These are phyloP conservation scores for Eretmocerus hayati DNA, from an alignment of 2,888 invertebrate species.

Conservation along the genomic window DNA sequence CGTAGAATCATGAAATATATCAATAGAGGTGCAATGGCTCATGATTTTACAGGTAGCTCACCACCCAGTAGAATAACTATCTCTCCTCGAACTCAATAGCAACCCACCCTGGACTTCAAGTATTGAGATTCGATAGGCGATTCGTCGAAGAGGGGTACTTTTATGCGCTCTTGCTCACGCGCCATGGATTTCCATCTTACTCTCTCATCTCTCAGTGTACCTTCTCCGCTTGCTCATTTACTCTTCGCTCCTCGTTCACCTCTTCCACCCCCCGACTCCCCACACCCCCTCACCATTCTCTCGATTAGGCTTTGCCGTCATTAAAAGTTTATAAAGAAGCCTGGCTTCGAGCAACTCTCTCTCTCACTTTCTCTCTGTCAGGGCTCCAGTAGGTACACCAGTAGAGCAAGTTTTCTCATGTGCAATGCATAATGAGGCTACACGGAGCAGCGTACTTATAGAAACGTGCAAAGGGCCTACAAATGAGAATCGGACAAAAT, in stretches of 20 bases:
- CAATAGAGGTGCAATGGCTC: too few relatives aligned
- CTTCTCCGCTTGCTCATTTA: conserved; percentile 17
- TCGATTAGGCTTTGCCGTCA: conserved; percentile 47
- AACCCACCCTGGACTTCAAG: conserved; percentile 18
- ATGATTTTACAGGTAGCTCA: too few relatives aligned
- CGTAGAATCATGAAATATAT: too few relatives aligned
- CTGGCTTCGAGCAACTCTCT: too few relatives aligned
- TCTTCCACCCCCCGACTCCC: conserved; percentile 1
- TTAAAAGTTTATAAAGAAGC: conserved; percentile 48
- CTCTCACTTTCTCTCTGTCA: too few relatives aligned
- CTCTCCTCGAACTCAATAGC: too few relatives aligned
- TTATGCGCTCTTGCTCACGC: conserved; percentile 23
- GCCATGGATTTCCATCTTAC: conserved; percentile 13
- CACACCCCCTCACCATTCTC: conserved; percentile 31
- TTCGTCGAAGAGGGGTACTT: conserved; percentile 31
- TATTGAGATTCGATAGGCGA: conserved; percentile 39
- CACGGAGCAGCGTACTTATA: too few relatives aligned
- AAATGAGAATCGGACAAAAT: conserved; percentile 42
- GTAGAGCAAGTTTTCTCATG: conserved; percentile 46
- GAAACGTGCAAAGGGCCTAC: conserved; percentile 43
- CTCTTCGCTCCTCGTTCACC: conserved; percentile 5
- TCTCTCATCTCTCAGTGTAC: not conserved
- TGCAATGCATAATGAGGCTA: conserved; percentile 47
- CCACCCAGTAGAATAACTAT: too few relatives aligned
- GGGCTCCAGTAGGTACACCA: conserved; percentile 31